These are phyloP conservation scores for Hypsopygia costalis DNA, from an alignment of 2,888 invertebrate genomes.

Conservation along the genomic window DNA sequence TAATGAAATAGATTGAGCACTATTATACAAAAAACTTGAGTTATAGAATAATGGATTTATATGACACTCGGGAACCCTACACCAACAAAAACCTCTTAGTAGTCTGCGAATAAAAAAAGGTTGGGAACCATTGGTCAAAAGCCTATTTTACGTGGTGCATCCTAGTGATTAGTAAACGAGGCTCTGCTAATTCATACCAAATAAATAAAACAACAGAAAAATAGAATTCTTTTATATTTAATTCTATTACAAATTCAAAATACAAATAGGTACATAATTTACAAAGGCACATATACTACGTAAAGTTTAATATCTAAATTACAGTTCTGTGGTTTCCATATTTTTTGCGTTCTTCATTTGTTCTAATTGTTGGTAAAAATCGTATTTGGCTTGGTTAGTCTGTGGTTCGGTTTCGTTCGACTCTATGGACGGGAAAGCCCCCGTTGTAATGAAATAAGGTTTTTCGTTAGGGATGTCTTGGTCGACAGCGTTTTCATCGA, in stretches of 20 bases:
- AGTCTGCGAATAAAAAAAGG: too few relatives aligned
- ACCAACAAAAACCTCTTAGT: too few relatives aligned
- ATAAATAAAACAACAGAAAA: background rate
- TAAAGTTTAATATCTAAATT: conserved; percentile 33
- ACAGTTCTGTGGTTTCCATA: conserved; percentile 90
- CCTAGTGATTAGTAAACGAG: too few relatives aligned
- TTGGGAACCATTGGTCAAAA: too few relatives aligned
- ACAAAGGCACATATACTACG: conserved; percentile 37
- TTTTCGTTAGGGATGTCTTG: conserved; percentile 72
- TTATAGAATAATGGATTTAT: too few relatives aligned
- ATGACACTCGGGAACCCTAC: too few relatives aligned
- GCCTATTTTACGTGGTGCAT: too few relatives aligned
- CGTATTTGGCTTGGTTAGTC: conserved; percentile 79
- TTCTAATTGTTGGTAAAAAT: conserved; percentile 87
- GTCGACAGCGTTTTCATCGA: conserved; percentile 91
- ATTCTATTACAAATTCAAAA: conserved; percentile 17
- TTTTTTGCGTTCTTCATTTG: conserved; percentile 86
- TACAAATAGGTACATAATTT: conserved; percentile 36
- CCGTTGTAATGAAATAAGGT: conserved; percentile 73
- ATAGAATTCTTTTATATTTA: conserved; percentile 4
- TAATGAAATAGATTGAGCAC: too few relatives aligned
- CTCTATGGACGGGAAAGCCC: conserved; percentile 70
- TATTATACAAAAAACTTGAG: too few relatives aligned
- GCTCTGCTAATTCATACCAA: too few relatives aligned
- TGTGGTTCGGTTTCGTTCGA: conserved; percentile 65